Evolutionary conservation across 2,113 vertebrate species (phyloP), one percentile per base, ranked within the genome.

Genomic region (Saccopteryx bilineata): DNA sequence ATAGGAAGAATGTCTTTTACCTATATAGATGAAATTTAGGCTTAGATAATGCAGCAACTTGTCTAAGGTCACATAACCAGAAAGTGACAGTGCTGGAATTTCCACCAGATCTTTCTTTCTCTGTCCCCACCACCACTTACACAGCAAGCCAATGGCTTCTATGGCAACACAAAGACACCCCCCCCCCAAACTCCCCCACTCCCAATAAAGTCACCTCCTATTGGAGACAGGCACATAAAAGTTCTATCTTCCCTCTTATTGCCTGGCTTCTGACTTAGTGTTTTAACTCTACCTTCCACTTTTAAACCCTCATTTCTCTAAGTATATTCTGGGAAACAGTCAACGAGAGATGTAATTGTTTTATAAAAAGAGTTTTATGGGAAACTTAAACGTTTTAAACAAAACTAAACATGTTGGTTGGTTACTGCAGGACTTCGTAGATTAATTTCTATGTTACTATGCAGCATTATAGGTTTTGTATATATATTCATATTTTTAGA

Each of bases 11-110:
- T 33, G n/a, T 48, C 65, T 76, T 76, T 18, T 24, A 7, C 61
- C 13, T 74, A 26, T 39, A 61, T 60, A 89, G 50, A 61, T 31
- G 21, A 95, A 83, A 87, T 31, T 28, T 65, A 61, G n/a, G 33
- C 63, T 87, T 39, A 69, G 31, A 66, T 90, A 88, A 68, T 78
- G 39, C 19, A 97, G 54, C 48, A 79, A 48, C 33, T 90, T 94
- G 26, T 54, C 71, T 24, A 88, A 60, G 10, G 26, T 76, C 85
- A 60, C 33, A 46, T 28, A 72, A 75, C 58, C 56, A 71, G 18
- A 68, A 76, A 81, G 33, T 19, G 52, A 28, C 21, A 74, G 19
- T 24, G 39, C 23, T 90, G 65, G 18, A n/a, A 63, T 61, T 87
- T 61, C 90, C 3, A 61, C 4, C 14, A 33, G 7, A 88, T 50